Percentiles rank a stretch among this genome's conserved stretches.
Conservation (phyloP, 2,888 invertebrate species). For the Scelioninae gen. 1 region DNA sequence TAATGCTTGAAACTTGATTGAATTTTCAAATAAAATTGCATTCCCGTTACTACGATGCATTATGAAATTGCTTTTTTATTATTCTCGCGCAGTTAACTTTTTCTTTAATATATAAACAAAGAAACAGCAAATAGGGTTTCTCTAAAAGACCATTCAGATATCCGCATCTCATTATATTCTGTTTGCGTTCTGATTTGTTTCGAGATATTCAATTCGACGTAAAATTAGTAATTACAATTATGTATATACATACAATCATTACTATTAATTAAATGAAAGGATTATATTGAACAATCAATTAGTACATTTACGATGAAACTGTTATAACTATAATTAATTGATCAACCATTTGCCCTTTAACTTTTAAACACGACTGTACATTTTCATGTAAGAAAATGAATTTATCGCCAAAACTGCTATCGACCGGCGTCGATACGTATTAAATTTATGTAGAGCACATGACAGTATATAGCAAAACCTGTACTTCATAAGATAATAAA, state of each 20-base stretch:
- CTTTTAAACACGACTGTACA: constrained; percentile 20
- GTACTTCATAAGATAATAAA: constrained; percentile 21
- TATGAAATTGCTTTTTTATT: constrained; percentile 8
- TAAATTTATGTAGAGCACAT: constrained; percentile 46
- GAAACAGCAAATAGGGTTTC: background rate
- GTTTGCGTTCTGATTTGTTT: background rate
- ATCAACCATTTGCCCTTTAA: constrained; percentile 5
- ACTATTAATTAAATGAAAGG: constrained; percentile 4
- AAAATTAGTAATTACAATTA: background rate
- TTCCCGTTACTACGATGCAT: background rate
- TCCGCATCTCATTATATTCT: background rate
- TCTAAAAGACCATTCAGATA: background rate
- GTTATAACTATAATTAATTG: constrained; percentile 16
- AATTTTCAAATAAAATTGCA: constrained; percentile 29
- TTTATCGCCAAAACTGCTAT: constrained; percentile 49
- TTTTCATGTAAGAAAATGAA: constrained; percentile 50
- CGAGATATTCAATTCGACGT: background rate
- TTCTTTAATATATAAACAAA: constrained; percentile 9
- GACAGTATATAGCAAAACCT: constrained; percentile 34
- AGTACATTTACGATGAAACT: background rate
- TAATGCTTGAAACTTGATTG: constrained; percentile 34
- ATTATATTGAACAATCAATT: background rate
- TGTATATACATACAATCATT: background rate
- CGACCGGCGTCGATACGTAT: constrained; percentile 44
- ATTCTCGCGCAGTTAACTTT: background rate